Evolutionary conservation across 2,888 invertebrate genomes (phyloP).

Genomic region (Homarus gammarus): DNA sequence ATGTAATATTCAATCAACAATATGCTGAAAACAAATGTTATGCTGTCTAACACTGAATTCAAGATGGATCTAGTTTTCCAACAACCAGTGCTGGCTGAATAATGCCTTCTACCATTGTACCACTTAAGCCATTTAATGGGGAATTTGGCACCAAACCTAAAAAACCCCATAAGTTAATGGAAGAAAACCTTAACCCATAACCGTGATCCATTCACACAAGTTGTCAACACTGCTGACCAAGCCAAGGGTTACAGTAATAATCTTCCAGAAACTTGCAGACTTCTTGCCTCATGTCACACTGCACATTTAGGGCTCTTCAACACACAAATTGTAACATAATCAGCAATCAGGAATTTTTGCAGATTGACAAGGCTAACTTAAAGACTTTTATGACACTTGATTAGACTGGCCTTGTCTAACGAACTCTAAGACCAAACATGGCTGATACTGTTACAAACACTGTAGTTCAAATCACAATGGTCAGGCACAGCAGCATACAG

Average conservation of each 20-base stretch:
- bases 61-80: conserved; percentile 42
- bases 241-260: conserved; percentile 27
- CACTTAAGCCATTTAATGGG: conserved; percentile 46
- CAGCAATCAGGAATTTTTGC: background rate
- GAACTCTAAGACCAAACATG: background rate
- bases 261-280: conserved; percentile 62
- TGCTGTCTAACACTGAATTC: conserved; percentile 47
- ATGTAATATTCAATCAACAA: background rate
- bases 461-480: conserved; percentile 25
- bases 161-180: conserved; percentile 53
- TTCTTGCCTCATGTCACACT: conserved; percentile 57
- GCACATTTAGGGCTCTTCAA: conserved; percentile 64
- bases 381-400: background rate
- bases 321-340: conserved; percentile 31
- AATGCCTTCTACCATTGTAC: conserved; percentile 48
- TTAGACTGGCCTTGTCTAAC: conserved; percentile 7
- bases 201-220: conserved; percentile 45
- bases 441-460: conserved; percentile 30
- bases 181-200: conserved; percentile 64
- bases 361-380: background rate
- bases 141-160: conserved; percentile 58
- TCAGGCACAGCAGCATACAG: conserved; percentile 37
- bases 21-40: conserved; percentile 3
- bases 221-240: conserved; percentile 27
- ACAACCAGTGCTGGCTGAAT: conserved; percentile 22